These are phyloP conservation scores for Bradypodion ventrale DNA, from an alignment of 2,797 vertebrate species.

Conservation along the genomic window DNA sequence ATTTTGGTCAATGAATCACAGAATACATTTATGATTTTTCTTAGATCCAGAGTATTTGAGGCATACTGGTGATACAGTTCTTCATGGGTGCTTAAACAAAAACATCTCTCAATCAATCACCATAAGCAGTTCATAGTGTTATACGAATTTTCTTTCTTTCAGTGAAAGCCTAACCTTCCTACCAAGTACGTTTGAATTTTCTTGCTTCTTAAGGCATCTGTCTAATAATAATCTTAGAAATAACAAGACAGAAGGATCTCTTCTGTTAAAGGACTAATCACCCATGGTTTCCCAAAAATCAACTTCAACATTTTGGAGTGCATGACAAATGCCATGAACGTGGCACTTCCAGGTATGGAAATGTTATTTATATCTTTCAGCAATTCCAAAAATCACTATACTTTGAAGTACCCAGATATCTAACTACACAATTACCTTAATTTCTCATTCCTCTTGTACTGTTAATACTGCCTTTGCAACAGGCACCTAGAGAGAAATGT, in stretches of 20 bases:
- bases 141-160: neutral
- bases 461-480: neutral
- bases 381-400: neutral
- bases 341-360: too few species aligned
- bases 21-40: neutral
- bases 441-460: conserved; percentile 5
- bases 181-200: neutral
- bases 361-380: conserved; percentile 1
- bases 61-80: neutral
- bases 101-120: neutral
- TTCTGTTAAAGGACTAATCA: neutral
- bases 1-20: neutral
- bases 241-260: conserved; percentile 6
- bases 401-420: neutral
- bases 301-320: neutral
- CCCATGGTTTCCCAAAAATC: neutral
- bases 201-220: conserved; percentile 14
- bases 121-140: neutral
- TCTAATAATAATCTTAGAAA: conserved; percentile 4
- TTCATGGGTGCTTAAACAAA: neutral
- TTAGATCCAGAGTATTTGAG: neutral
- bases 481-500: neutral
- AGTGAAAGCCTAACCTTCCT: neutral
- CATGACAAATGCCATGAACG: neutral
- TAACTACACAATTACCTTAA: conserved; percentile 18